Percentiles rank a stretch among this genome's conserved stretches.
phyloP scores from a whole-genome alignment of 2,113 vertebrate genomes.

The Nicator chloris region DNA sequence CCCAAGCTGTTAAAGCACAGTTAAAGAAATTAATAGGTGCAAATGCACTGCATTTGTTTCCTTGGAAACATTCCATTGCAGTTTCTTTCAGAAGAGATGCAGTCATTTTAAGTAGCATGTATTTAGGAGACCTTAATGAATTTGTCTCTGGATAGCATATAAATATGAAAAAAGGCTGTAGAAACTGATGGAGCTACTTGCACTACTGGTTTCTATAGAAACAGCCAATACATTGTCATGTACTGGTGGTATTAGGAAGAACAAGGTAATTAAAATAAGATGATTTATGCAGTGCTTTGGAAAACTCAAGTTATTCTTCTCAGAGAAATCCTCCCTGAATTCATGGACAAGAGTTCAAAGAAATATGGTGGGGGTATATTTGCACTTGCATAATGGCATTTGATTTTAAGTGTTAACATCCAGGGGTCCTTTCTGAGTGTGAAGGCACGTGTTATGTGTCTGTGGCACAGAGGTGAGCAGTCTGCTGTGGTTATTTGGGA shows the following conservation, averaged over 20 bases:
- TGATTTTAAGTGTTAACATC: not conserved
- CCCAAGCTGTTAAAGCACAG: conserved; percentile 51
- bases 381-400: not conserved
- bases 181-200: conserved; percentile 34
- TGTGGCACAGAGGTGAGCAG: not conserved
- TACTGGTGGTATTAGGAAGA: conserved; percentile 19
- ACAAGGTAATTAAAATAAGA: conserved; percentile 25
- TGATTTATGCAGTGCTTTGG: not conserved
- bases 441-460: not conserved
- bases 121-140: conserved; percentile 60
- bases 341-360: not conserved
- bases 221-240: conserved; percentile 52
- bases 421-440: not conserved
- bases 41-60: conserved; percentile 65
- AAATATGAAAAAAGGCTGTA: conserved; percentile 54
- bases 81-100: conserved; percentile 65
- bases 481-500: not conserved
- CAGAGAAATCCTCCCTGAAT: not conserved
- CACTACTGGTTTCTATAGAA: conserved; percentile 76
- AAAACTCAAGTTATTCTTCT: not conserved
- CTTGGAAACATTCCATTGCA: conserved; percentile 71
- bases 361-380: not conserved
- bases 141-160: conserved; percentile 56
- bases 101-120: conserved; percentile 70
- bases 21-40: conserved; percentile 66